phyloP scores from a whole-genome alignment of 2,113 vertebrate species.

The Triplophysa dalaica region DNA sequence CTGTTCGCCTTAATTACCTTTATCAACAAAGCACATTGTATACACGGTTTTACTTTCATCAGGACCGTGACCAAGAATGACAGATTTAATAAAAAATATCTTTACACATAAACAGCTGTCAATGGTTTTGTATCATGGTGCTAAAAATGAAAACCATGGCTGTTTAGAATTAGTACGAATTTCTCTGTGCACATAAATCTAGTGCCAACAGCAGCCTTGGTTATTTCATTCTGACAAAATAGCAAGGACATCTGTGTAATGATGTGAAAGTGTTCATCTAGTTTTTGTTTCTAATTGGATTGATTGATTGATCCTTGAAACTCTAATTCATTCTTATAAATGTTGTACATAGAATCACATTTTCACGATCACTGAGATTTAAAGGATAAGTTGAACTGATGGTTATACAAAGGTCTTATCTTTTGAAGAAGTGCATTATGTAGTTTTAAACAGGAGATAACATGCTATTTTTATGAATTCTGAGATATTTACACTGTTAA shows the following conservation, averaged over 20 bases:
- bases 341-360: no score
- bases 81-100: neutral
- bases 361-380: no score
- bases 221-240: slow-evolving; percentile 16
- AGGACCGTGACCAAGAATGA: neutral
- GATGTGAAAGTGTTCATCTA: neutral
- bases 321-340: no score
- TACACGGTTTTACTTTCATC: neutral
- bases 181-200: slow-evolving; percentile 1
- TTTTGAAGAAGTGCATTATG: no score
- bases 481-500: no score
- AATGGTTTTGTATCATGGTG: neutral
- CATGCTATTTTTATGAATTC: no score
- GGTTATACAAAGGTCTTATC: no score
- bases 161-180: neutral
- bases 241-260: neutral
- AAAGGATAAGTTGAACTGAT: no score
- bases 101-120: neutral
- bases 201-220: slow-evolving; percentile 18
- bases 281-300: neutral
- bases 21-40: neutral
- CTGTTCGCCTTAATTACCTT: neutral
- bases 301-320: neutral
- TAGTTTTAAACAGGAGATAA: no score
- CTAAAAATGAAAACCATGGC: neutral